Evolutionary conservation across 2,797 vertebrate genomes (phyloP).

Genomic region (Hyperoplus immaculatus): DNA sequence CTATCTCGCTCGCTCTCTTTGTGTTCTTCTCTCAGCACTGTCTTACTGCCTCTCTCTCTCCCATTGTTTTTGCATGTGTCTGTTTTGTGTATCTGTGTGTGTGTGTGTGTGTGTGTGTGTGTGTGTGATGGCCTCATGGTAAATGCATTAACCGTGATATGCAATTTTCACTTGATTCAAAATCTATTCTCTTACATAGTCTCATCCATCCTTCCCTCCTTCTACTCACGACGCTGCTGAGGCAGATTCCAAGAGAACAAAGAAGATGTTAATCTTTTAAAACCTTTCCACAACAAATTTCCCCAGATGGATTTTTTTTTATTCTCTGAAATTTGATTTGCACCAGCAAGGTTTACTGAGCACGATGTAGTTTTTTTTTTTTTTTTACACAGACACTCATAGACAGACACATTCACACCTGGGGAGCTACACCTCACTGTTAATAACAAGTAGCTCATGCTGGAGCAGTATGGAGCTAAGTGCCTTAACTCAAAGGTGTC

Average conservation of each 20-base stretch:
- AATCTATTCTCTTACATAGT: not conserved
- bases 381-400: not conserved
- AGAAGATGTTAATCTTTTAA: slow-evolving; percentile 18
- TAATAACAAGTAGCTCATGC: slow-evolving; percentile 45
- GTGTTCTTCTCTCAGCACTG: slow-evolving; percentile 23
- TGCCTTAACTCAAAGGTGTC: slow-evolving; percentile 30
- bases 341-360: slow-evolving; percentile 26
- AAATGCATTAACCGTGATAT: slow-evolving; percentile 22
- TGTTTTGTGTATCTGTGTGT: not conserved
- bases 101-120: slow-evolving; percentile 2
- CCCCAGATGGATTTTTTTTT: slow-evolving; percentile 6
- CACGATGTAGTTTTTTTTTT: slow-evolving; percentile 16
- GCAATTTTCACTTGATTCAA: not conserved
- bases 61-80: slow-evolving; percentile 39
- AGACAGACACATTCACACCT: slow-evolving; percentile 36
- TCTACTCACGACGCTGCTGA: not conserved
- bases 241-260: slow-evolving; percentile 14
- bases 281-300: not conserved
- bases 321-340: slow-evolving; percentile 17
- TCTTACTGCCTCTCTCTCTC: not conserved
- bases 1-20: slow-evolving; percentile 35
- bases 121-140: slow-evolving; percentile 10
- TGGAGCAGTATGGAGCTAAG: slow-evolving; percentile 39
- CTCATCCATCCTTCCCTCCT: slow-evolving; percentile 4
- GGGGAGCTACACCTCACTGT: slow-evolving; percentile 38